A percentile compares a stretch with the other conserved stretches of the same genome.
Conservation (phyloP, 2,888 invertebrate genomes). For the Coleophora flavipennella region DNA sequence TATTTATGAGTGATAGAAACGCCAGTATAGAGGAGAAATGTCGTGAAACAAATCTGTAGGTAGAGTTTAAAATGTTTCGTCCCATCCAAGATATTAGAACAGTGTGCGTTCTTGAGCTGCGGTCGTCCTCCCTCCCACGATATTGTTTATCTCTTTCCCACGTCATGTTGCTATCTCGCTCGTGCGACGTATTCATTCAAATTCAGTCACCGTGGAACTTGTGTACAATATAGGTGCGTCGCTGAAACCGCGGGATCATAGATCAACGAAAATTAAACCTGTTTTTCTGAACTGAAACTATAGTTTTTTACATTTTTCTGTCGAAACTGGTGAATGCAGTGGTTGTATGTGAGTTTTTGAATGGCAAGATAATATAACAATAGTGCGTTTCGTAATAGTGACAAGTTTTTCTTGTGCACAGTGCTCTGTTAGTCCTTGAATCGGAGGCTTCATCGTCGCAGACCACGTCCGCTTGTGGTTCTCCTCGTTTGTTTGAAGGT, state of each 20-base stretch:
- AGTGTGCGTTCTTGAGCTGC: conserved; percentile 55
- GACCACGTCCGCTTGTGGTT: conserved; percentile 34
- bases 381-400: conserved; percentile 54
- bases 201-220: conserved; percentile 61
- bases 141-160: conserved; percentile 45
- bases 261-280: conserved; percentile 44
- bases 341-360: too few species aligned
- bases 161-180: conserved; percentile 52
- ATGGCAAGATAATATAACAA: conserved; percentile 22
- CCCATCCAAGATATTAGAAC: conserved; percentile 37
- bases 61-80: conserved; percentile 19
- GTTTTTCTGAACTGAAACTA: conserved; percentile 27
- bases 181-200: conserved; percentile 52
- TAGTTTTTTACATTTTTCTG: conserved; percentile 15
- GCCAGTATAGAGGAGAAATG: conserved; percentile 7
- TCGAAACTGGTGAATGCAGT: conserved; percentile 1
- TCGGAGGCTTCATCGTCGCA: conserved; percentile 55
- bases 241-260: conserved; percentile 22
- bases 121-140: conserved; percentile 60
- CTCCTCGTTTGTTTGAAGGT: conserved; percentile 38
- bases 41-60: conserved; percentile 13
- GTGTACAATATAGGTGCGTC: conserved; percentile 51
- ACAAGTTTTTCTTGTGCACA: conserved; percentile 50
- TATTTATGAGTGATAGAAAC: conserved; percentile 4
- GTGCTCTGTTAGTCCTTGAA: conserved; percentile 56